Percentiles rank a stretch among this genome's conserved stretches.
Conservation (phyloP, 1,140 invertebrate species). For the Bombus huntii region DNA sequence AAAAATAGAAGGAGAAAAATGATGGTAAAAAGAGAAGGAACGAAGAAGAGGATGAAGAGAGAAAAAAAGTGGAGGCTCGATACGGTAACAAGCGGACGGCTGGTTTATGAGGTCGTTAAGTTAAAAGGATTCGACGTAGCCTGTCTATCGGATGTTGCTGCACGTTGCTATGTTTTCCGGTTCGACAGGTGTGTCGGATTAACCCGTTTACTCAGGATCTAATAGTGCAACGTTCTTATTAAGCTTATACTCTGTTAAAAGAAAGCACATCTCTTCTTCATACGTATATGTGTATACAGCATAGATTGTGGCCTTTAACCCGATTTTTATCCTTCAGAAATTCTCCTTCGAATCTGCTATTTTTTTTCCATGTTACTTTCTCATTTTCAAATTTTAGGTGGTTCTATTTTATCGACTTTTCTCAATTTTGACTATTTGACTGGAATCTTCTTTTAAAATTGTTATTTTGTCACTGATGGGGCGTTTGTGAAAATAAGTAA, state of each 20-base stretch:
- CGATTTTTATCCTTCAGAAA: neutral
- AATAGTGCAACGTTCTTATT: slow-evolving; percentile 56
- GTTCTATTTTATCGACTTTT: no score
- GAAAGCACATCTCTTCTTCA: neutral
- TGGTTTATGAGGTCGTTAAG: slow-evolving; percentile 65
- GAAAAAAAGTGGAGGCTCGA: neutral
- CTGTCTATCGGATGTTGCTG: slow-evolving; percentile 37
- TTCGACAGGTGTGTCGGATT: slow-evolving; percentile 54
- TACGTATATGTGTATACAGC: no score
- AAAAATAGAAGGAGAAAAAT: neutral
- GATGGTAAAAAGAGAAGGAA: neutral
- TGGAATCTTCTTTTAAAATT: no score
- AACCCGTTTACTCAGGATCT: slow-evolving; percentile 57
- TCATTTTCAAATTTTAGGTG: no score
- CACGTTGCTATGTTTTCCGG: slow-evolving; percentile 38
- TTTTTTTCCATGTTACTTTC: no score
- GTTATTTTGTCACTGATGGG: no score
- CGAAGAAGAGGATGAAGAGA: neutral
- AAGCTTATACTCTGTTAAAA: slow-evolving; percentile 44
- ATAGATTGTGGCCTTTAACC: neutral
- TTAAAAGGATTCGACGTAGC: slow-evolving; percentile 52
- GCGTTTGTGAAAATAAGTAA: no score
- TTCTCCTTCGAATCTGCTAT: neutral
- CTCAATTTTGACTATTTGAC: no score
- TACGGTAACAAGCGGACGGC: slow-evolving; percentile 47